Evolutionary conservation across 2,888 invertebrate species (phyloP).

Genomic region (Lomographa bimaculata): DNA sequence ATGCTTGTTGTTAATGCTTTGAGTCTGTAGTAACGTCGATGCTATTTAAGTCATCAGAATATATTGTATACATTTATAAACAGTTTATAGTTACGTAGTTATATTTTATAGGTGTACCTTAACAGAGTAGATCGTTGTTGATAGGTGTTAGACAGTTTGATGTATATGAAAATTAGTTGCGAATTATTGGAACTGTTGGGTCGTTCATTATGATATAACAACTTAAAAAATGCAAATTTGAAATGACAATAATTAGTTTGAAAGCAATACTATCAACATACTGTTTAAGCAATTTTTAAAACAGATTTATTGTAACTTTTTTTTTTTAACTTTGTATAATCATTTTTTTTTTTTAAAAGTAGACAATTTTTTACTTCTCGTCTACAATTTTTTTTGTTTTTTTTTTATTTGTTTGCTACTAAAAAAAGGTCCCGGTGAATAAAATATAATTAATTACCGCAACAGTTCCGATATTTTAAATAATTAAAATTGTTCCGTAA

Average conservation of each 20-base stretch:
- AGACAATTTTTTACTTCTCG: too few relatives aligned
- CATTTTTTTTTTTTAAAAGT: too few relatives aligned
- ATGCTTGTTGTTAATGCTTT: conserved; percentile 70
- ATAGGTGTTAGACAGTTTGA: conserved; percentile 65
- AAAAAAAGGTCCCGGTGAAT: too few relatives aligned
- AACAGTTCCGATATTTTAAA: conserved; percentile 20
- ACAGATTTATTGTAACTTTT: too few relatives aligned
- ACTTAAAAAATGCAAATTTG: too few relatives aligned
- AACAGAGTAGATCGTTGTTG: conserved; percentile 57
- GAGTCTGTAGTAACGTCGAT: conserved; percentile 61
- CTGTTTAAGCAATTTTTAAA: too few relatives aligned
- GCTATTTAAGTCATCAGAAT: conserved; percentile 51
- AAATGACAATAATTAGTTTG: too few relatives aligned
- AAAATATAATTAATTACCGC: conserved; percentile 11
- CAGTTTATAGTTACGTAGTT: conserved; percentile 59
- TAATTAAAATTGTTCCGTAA: conserved; percentile 28
- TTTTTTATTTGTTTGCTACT: too few relatives aligned
- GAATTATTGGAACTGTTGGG: conserved; percentile 23
- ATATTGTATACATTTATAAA: conserved; percentile 79
- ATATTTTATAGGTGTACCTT: conserved; percentile 43
- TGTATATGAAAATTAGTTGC: conserved; percentile 59
- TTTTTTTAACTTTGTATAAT: too few relatives aligned
- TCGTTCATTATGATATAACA: too few relatives aligned
- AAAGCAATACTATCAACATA: too few relatives aligned
- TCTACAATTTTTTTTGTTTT: too few relatives aligned